A percentile compares a stretch with the other conserved stretches of the same genome.
Evolutionary conservation across 92 coral and sea anemone species (phyloP).

Genomic region (Porites lobata): DNA sequence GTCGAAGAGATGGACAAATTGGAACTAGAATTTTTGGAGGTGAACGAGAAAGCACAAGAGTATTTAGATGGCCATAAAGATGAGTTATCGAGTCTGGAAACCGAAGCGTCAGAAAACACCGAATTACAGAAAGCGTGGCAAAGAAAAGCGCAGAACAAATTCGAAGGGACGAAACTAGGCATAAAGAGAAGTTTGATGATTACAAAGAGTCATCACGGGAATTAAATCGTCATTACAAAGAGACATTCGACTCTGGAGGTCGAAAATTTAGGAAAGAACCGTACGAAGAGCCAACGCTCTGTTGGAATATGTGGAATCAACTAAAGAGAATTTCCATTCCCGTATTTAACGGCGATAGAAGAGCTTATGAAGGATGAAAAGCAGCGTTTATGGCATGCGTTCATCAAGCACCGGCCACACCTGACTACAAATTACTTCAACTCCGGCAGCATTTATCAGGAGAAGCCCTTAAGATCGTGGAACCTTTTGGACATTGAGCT

Average conservation of each 20-base stretch:
- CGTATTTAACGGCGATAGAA: conserved; percentile 67
- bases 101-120: conserved; percentile 35
- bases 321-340: conserved; percentile 76
- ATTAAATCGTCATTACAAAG: background rate
- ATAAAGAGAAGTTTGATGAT: conserved; percentile 13
- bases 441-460: too few species aligned
- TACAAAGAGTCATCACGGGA: background rate
- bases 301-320: conserved; percentile 51
- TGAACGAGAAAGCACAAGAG: conserved; percentile 58
- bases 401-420: too few species aligned
- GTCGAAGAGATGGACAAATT: too few species aligned
- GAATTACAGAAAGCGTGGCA: background rate
- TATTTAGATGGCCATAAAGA: conserved; percentile 64
- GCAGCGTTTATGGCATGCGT: conserved; percentile 69
- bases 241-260: background rate
- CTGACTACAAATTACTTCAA: too few species aligned
- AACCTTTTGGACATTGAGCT: too few species aligned
- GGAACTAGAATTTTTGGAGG: background rate
- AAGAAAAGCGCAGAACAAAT: too few species aligned
- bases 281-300: background rate
- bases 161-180: background rate
- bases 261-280: background rate
- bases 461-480: too few species aligned
- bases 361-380: conserved; percentile 69
- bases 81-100: conserved; percentile 54